These are phyloP conservation scores for Xenops minutus DNA, from an alignment of 2,797 vertebrate genomes.

Conservation along the genomic window DNA sequence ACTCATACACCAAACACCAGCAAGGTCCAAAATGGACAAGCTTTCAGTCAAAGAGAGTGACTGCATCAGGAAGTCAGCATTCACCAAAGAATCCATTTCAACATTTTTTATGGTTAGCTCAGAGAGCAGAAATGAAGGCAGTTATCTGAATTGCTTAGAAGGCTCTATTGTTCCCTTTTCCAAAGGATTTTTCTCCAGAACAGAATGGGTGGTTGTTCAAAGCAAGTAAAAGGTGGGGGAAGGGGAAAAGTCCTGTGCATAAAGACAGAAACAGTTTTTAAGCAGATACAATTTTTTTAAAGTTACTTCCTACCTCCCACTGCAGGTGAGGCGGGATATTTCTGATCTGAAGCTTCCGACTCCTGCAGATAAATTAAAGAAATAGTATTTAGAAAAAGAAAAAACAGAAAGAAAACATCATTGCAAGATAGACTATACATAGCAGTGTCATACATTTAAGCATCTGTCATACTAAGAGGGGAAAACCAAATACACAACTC, in stretches of 20 bases:
- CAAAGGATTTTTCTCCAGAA: conserved; percentile 59
- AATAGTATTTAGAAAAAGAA: background rate
- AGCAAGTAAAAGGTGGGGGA: conserved; percentile 29
- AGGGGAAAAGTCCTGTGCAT: conserved; percentile 21
- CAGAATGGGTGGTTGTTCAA: conserved; percentile 56
- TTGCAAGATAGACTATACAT: conserved; percentile 17
- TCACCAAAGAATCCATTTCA: conserved; percentile 58
- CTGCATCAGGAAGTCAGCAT: conserved; percentile 43
- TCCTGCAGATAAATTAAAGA: conserved; percentile 78
- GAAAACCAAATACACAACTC: conserved; percentile 1
- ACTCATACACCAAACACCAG: background rate
- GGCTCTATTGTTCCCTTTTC: conserved; percentile 62
- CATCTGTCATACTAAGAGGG: background rate
- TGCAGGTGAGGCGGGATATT: conserved; percentile 97
- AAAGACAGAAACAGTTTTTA: conserved; percentile 32
- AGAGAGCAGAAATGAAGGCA: conserved; percentile 51
- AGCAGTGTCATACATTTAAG: background rate
- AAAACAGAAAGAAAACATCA: background rate
- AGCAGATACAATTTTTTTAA: background rate
- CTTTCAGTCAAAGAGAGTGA: conserved; percentile 31
- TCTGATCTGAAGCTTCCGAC: conserved; percentile 94
- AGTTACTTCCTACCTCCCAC: conserved; percentile 88
- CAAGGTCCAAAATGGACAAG: background rate
- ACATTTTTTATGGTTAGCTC: conserved; percentile 62
- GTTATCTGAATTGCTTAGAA: conserved; percentile 68